Evolutionary conservation across 2,888 invertebrate genomes (phyloP).

Genomic region (Melangyna quadrimaculata): DNA sequence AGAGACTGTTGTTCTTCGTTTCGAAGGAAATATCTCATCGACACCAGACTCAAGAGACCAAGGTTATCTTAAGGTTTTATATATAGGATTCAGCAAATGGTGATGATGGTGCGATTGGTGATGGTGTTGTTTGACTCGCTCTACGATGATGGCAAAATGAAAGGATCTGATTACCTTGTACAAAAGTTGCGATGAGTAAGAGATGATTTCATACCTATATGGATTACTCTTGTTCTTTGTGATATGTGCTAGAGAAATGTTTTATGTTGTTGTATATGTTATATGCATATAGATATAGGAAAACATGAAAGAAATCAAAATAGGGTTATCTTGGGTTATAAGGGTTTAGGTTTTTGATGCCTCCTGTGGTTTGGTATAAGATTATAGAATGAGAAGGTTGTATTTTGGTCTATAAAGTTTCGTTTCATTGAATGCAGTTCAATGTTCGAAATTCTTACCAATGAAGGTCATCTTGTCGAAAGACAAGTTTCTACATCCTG

Average conservation of each 20-base stretch:
- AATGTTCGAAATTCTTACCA: conserved; percentile 19
- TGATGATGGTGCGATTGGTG: background rate
- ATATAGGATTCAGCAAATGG: background rate
- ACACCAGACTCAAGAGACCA: conserved; percentile 51
- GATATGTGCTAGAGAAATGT: conserved; percentile 17
- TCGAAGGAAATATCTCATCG: conserved; percentile 62
- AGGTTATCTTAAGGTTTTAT: conserved; percentile 57
- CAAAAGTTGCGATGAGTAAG: conserved; percentile 42
- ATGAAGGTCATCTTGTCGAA: conserved; percentile 1
- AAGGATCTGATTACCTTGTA: conserved; percentile 67
- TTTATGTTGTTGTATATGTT: background rate
- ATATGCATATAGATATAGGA: background rate
- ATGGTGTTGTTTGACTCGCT: conserved; percentile 6
- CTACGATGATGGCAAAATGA: conserved; percentile 2
- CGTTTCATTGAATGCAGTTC: background rate
- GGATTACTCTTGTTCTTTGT: conserved; percentile 23
- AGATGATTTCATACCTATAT: conserved; percentile 52
- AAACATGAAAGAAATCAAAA: conserved; percentile 8
- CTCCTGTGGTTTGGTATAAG: conserved; percentile 2
- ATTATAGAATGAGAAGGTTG: background rate
- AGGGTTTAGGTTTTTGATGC: conserved; percentile 45
- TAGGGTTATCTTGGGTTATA: conserved; percentile 47
- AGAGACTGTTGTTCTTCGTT: conserved; percentile 34
- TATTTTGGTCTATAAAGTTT: background rate
- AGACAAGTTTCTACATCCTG: no score